Evolutionary conservation across 2,888 invertebrate species (phyloP).

Genomic region (Epirrhoe alternata): DNA sequence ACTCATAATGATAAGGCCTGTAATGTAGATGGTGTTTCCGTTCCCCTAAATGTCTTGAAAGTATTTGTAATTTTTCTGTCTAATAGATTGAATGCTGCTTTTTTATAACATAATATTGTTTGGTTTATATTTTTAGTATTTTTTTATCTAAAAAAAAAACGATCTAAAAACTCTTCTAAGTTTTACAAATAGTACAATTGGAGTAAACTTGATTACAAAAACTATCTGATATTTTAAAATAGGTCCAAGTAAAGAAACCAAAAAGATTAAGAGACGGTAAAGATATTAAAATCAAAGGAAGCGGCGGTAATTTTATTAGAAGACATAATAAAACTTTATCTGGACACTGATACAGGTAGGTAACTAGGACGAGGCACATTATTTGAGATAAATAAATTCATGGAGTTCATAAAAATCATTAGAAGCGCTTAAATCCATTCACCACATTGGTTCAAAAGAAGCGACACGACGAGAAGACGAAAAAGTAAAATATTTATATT

Average conservation of each 20-base stretch:
- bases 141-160: too few relatives aligned
- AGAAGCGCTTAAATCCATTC: background rate
- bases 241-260: constrained; percentile 37
- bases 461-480: background rate
- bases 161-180: too few relatives aligned
- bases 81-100: background rate
- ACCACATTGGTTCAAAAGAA: background rate
- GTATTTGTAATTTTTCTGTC: too few relatives aligned
- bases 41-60: background rate
- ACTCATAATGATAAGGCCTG: constrained; percentile 38
- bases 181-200: too few relatives aligned
- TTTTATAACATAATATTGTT: background rate
- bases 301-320: constrained; percentile 53
- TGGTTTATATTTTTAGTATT: background rate
- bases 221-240: constrained; percentile 31
- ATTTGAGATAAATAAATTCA: background rate
- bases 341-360: constrained; percentile 53
- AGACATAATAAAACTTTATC: constrained; percentile 70
- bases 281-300: constrained; percentile 58
- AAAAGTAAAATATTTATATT: background rate
- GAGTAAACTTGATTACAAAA: constrained; percentile 5
- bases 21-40: background rate
- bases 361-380: background rate
- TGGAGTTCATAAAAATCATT: background rate
- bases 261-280: constrained; percentile 36